phyloP scores from a whole-genome alignment of 2,888 invertebrate species.

The Smittia aterrima region DNA sequence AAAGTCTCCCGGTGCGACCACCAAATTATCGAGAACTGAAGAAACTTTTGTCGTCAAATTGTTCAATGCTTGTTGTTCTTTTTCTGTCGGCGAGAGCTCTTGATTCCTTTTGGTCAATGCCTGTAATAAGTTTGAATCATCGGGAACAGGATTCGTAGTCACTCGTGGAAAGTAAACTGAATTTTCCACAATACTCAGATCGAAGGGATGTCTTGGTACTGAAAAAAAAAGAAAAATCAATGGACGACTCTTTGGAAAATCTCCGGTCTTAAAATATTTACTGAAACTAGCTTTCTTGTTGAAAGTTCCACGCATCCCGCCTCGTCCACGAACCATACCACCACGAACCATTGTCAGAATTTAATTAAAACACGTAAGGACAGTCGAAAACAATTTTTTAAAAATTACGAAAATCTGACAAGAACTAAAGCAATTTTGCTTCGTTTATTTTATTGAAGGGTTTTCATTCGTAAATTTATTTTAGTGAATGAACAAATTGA shows the following conservation, averaged over 20 bases:
- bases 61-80: slow-evolving; percentile 88
- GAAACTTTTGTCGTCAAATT: slow-evolving; percentile 95
- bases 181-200: slow-evolving; percentile 77
- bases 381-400: neutral
- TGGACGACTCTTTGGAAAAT: slow-evolving; percentile 58
- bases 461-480: too few relatives aligned
- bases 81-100: slow-evolving; percentile 86
- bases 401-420: too few relatives aligned
- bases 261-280: neutral
- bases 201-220: slow-evolving; percentile 78
- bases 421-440: too few relatives aligned
- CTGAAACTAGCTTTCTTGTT: slow-evolving; percentile 18
- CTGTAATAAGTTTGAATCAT: slow-evolving; percentile 80
- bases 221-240: neutral
- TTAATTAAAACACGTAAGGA: neutral
- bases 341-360: slow-evolving; percentile 64
- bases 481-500: too few relatives aligned
- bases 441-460: too few relatives aligned
- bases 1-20: slow-evolving; percentile 90
- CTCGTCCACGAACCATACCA: slow-evolving; percentile 59
- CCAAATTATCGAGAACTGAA: slow-evolving; percentile 87
- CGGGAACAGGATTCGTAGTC: slow-evolving; percentile 64
- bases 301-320: slow-evolving; percentile 58
- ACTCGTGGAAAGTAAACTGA: slow-evolving; percentile 81
- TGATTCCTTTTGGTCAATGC: slow-evolving; percentile 88